Percentiles rank a stretch among this genome's conserved stretches.
phyloP scores from a whole-genome alignment of 2,888 invertebrate genomes.

The Alitta virens region DNA sequence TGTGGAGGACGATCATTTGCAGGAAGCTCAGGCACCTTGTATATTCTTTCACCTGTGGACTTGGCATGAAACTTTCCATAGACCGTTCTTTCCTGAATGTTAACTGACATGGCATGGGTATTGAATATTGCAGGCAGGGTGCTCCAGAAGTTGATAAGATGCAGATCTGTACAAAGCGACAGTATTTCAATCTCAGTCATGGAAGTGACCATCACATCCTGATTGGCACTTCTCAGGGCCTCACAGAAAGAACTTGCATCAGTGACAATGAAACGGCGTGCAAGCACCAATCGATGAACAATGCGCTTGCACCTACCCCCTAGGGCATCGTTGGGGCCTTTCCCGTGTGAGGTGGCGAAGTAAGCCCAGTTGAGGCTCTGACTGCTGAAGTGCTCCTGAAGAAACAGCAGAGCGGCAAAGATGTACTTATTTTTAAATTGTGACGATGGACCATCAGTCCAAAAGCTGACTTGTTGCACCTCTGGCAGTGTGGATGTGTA shows the following conservation, averaged over 20 bases:
- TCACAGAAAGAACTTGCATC: slow-evolving; percentile 8
- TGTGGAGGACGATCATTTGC: too few species aligned
- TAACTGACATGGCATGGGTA: too few species aligned
- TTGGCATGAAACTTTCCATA: too few species aligned
- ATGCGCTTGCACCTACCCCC: slow-evolving; percentile 13
- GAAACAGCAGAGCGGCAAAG: neutral
- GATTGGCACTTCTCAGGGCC: too few species aligned
- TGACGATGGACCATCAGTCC: slow-evolving; percentile 17
- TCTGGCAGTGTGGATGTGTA: neutral
- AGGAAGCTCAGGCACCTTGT: too few species aligned
- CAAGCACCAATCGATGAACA: slow-evolving; percentile 16
- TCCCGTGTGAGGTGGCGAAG: slow-evolving; percentile 19
- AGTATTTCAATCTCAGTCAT: too few species aligned
- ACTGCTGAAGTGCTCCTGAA: neutral
- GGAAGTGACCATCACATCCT: too few species aligned
- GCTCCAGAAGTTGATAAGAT: too few species aligned
- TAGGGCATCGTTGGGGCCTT: slow-evolving; percentile 17
- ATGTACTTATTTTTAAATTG: slow-evolving; percentile 18
- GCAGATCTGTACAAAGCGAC: too few species aligned
- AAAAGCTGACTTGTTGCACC: slow-evolving; percentile 8
- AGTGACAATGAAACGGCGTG: neutral
- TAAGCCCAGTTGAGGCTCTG: slow-evolving; percentile 3
- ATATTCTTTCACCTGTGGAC: too few species aligned
- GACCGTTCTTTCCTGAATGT: too few species aligned
- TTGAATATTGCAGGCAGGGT: too few species aligned